phyloP scores from a whole-genome alignment of 1,140 invertebrate species.

The Nebria ingens region DNA sequence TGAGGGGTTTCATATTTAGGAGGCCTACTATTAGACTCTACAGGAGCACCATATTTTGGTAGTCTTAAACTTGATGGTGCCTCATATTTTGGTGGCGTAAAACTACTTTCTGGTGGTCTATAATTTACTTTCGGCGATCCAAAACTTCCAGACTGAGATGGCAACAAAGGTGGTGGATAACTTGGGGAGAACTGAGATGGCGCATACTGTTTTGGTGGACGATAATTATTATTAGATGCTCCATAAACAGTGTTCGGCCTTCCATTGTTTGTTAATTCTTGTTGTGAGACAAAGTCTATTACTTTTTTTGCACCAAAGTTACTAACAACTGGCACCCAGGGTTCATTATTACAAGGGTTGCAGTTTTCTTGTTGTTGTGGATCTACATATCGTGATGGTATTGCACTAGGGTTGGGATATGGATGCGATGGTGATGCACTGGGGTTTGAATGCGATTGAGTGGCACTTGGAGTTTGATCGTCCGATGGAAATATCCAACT shows the following conservation, averaged over 20 bases:
- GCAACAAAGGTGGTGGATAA: slow-evolving; percentile 9
- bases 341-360: slow-evolving; percentile 61
- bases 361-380: slow-evolving; percentile 40
- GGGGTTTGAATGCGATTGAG: background rate
- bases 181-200: slow-evolving; percentile 15
- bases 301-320: slow-evolving; percentile 26
- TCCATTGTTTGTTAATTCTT: slow-evolving; percentile 16
- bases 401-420: no score
- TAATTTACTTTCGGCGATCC: no score
- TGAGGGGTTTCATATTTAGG: background rate
- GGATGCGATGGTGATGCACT: background rate
- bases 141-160: no score
- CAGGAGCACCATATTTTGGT: slow-evolving; percentile 8
- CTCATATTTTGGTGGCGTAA: no score
- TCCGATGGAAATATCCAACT: slow-evolving; percentile 4
- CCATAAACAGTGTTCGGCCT: slow-evolving; percentile 14
- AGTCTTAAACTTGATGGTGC: no score
- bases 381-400: background rate
- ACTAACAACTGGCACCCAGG: slow-evolving; percentile 61
- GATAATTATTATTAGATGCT: slow-evolving; percentile 21
- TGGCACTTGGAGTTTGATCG: background rate
- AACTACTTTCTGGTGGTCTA: no score
- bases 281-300: slow-evolving; percentile 24
- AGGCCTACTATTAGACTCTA: background rate
- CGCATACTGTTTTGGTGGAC: background rate